These are phyloP conservation scores for Drosophila neutralis DNA, from an alignment of 2,888 invertebrate genomes.

Conservation along the genomic window DNA sequence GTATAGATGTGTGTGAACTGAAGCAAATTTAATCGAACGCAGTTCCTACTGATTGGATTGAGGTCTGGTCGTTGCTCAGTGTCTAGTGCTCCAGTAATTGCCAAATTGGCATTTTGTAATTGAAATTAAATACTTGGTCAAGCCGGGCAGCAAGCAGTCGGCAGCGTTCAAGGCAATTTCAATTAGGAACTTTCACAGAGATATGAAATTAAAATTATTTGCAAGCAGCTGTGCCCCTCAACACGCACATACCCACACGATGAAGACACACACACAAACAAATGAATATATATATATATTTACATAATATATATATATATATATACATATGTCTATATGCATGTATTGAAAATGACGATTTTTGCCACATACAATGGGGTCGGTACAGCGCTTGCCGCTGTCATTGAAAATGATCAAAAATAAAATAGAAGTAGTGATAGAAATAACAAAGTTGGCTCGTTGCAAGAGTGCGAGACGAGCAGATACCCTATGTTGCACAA, in stretches of 20 bases:
- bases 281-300: slow-evolving; percentile 11
- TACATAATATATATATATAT: not conserved
- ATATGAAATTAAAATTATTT: slow-evolving; percentile 79
- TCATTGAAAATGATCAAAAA: slow-evolving; percentile 74
- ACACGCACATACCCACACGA: slow-evolving; percentile 16
- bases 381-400: slow-evolving; percentile 52
- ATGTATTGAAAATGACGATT: slow-evolving; percentile 31
- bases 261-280: not conserved
- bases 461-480: not conserved
- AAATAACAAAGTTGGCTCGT: slow-evolving; percentile 4
- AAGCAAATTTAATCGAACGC: slow-evolving; percentile 3
- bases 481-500: slow-evolving; percentile 4
- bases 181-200: slow-evolving; percentile 71
- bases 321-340: slow-evolving; percentile 13
- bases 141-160: slow-evolving; percentile 16
- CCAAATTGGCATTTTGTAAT: slow-evolving; percentile 63
- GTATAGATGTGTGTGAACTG: not conserved
- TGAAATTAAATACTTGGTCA: slow-evolving; percentile 74
- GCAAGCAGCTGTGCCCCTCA: slow-evolving; percentile 66
- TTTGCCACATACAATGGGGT: slow-evolving; percentile 53
- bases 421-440: slow-evolving; percentile 40
- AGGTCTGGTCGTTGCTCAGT: slow-evolving; percentile 34
- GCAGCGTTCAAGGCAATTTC: slow-evolving; percentile 58
- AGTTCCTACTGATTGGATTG: slow-evolving; percentile 42
- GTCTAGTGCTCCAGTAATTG: slow-evolving; percentile 39